Evolutionary conservation across 1,140 invertebrate species (phyloP), one percentile per base, ranked within the genome.

Genomic region (Pantala flavescens): DNA sequence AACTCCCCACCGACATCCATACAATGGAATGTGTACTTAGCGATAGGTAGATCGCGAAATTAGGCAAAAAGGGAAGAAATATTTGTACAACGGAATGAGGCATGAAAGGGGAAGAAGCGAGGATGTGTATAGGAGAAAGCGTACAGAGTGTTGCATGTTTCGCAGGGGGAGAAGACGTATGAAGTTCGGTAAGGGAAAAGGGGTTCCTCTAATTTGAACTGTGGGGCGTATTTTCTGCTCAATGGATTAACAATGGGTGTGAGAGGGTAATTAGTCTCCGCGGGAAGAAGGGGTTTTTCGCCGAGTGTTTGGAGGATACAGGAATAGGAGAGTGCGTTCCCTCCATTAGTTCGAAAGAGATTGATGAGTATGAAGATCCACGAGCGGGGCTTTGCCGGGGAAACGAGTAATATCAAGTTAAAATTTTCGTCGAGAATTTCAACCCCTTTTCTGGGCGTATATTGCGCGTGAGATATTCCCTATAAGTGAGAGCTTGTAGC

Each of bases 221-320:
- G 49, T 63, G 49, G 49, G 49, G 49, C 49, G n/a, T 63, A 63
- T 63, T 63, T 63, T 63, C 49, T 63, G 49, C 49, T 63, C 49
- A 63, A 63, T 63, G 49, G 49, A 63, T 63, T 63, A 63, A 63
- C 49, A 63, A 63, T 63, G 49, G 49, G 49, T 63, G 49, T 63
- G 49, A 63, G 49, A 21, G 49, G n/a, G 49, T 63, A 63, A 63
- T 63, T 63, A 63, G 49, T 63, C 49, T 63, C 49, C 49, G 49
- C 14, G 49, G 49, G 49, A 21, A 63, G 49, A 63, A 19, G 49
- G 49, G 49, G 49, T 16, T 63, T 63, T 63, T 5, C 3, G 49
- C 3, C 12, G 49, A 63, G 49, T 63, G 16, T 63, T 63, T 63
- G 49, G 49, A 63, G 49, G 49, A 63, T 63, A 12, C 49, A 3